Evolutionary conservation across 2,113 vertebrate genomes (phyloP).

Genomic region (Protobothrops mucrosquamatus): DNA sequence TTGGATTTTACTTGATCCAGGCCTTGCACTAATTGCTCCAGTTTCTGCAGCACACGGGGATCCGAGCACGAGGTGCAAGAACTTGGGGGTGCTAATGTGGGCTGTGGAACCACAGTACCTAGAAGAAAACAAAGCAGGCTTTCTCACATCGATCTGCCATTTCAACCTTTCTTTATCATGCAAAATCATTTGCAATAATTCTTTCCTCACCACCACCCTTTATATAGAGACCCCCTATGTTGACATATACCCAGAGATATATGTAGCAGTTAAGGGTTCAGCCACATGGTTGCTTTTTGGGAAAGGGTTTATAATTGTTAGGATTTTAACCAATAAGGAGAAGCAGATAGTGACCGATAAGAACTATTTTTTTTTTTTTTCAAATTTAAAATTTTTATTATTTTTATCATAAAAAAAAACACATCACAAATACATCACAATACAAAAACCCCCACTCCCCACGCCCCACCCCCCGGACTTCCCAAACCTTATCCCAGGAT

Average conservation of each 20-base stretch:
- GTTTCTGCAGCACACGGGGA: background rate
- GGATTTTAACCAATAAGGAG: background rate
- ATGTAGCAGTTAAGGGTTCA: background rate
- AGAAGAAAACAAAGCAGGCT: background rate
- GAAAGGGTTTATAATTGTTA: no score
- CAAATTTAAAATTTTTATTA: no score
- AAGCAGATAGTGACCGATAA: background rate
- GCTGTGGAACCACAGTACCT: background rate
- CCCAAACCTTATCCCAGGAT: no score
- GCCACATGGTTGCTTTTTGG: background rate
- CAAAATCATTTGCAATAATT: background rate
- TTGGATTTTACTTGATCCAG: conserved; percentile 1
- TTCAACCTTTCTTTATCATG: background rate
- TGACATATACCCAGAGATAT: background rate
- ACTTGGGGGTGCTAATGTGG: background rate
- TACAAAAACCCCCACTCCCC: no score
- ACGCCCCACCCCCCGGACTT: no score
- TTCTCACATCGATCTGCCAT: background rate
- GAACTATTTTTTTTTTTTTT: no score
- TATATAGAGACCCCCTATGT: background rate
- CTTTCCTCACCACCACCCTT: background rate
- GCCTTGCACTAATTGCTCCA: conserved; percentile 6
- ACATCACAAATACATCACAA: no score
- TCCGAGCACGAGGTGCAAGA: background rate
- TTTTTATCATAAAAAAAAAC: no score